Conservation (phyloP, 2,888 invertebrate genomes). For the Drosophila diplacantha region DNA sequence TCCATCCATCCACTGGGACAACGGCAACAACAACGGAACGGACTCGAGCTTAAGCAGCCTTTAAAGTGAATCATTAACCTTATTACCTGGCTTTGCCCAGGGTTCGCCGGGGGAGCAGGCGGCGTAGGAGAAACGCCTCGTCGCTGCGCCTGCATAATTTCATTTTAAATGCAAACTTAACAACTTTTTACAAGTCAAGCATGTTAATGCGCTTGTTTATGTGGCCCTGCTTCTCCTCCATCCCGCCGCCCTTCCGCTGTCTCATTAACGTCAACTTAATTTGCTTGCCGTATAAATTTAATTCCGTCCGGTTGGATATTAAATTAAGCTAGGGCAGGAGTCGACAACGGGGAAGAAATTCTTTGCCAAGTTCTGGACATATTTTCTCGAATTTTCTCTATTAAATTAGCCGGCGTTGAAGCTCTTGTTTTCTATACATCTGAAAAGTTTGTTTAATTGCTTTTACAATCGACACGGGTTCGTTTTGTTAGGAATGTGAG, state of each 20-base stretch:
- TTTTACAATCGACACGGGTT: neutral
- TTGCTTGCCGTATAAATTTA: slow-evolving; percentile 31
- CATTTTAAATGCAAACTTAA: slow-evolving; percentile 65
- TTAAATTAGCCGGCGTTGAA: neutral
- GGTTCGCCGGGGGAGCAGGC: neutral
- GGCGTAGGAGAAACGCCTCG: neutral
- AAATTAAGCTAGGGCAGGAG: slow-evolving; percentile 17
- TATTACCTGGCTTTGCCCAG: slow-evolving; percentile 45
- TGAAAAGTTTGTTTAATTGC: slow-evolving; percentile 7
- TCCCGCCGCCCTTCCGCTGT: slow-evolving; percentile 6
- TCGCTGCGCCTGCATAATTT: slow-evolving; percentile 53
- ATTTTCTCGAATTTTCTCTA: slow-evolving; percentile 4
- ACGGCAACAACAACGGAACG: slow-evolving; percentile 15
- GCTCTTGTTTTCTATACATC: slow-evolving; percentile 1
- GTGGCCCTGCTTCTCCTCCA: slow-evolving; percentile 13
- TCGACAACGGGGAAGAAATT: slow-evolving; percentile 8
- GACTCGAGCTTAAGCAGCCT: slow-evolving; percentile 44
- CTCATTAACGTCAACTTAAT: slow-evolving; percentile 39
- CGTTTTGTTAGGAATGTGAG: neutral
- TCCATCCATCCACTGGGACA: slow-evolving; percentile 3
- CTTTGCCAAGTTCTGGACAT: neutral
- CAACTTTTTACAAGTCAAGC: slow-evolving; percentile 56
- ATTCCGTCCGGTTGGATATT: slow-evolving; percentile 27
- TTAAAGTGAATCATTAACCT: slow-evolving; percentile 61
- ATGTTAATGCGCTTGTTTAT: slow-evolving; percentile 42